Base-by-base conservation (phyloP, 2,888 invertebrate species). In the Scelioninae gen. 2 region DNA sequence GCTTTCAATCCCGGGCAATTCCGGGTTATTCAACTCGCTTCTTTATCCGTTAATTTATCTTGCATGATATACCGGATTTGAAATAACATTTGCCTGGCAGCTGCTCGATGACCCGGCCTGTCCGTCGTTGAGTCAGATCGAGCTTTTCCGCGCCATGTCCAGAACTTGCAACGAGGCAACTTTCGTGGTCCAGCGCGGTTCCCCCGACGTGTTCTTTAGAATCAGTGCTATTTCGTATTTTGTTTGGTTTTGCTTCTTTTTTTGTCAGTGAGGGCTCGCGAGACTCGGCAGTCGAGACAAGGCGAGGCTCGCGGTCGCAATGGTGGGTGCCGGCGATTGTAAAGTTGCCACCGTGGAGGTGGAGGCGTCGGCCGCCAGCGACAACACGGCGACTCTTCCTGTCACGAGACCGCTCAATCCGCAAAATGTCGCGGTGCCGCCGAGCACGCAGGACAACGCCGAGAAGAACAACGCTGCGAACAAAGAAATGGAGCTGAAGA, bases 291-390 rank as follows among this genome's bases (percentile, higher is more conserved):
- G 33, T 15, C 18, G 39, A 6, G 39, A 60, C 22, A 53, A 63
- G 73, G 63, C 73, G 46, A 72, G 68, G 64, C 67, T 52, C 69
- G 68, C 70, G 57, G 35, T 69, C 58, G 50, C 70, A 75, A 90
- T 91, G 90, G 89, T 86, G 91, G 90, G 89, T 86, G 91, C 91
- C 85, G 89, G 90, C 84, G 94, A 95, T 88, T 92, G 94, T 87
- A 95, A 94, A 90, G 94, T 95, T 87, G 93, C 95, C 80, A 95
- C 95, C 71, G 95, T 95, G 81, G 94, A 95, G 87, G 90, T 94
- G 83, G 95, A 95, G 88, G 90, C 93, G 78, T 92, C 93, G 80
- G 87, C 87, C 55, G 84, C 84, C 22, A 85, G 86, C 77, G 94
- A 94, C 90, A 94, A 95, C 85, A 94, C 94, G 92, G 95, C 94